A percentile compares a stretch with the other conserved stretches of the same genome.
Conservation (phyloP, 2,113 vertebrate species). For the Meles meles region DNA sequence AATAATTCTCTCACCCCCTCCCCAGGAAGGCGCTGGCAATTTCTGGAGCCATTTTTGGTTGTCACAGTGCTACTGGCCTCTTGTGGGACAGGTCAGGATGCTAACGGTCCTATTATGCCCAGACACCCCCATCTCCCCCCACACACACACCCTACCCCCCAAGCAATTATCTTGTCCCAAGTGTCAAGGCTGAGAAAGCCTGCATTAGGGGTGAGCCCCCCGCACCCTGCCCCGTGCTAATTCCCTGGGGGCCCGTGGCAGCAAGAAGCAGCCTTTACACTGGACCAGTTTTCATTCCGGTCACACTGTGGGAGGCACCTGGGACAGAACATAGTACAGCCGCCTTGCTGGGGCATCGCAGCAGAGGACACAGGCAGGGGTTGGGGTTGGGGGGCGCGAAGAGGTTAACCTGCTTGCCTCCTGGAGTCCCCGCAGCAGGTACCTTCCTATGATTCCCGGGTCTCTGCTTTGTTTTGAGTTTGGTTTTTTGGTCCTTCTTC, state of each 20-base stretch:
- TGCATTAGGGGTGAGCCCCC: too few species aligned
- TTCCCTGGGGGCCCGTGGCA: fast-evolving
- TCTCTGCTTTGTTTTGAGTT: background rate
- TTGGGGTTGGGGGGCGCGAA: background rate
- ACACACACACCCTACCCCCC: too few species aligned
- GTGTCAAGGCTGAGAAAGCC: background rate
- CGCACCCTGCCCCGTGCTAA: fast-evolving
- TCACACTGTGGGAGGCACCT: fast-evolving
- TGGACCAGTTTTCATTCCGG: too few species aligned
- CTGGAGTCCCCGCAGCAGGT: fast-evolving
- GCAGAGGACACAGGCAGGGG: too few species aligned
- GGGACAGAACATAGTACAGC: background rate
- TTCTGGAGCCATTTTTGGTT: background rate
- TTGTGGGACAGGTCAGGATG: background rate
- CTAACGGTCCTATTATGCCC: background rate
- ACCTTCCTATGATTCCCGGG: background rate
- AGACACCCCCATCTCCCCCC: background rate
- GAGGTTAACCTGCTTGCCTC: background rate
- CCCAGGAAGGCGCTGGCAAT: background rate
- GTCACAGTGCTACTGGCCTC: background rate
- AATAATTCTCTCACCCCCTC: fast-evolving
- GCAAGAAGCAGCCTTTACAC: background rate
- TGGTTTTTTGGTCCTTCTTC: background rate
- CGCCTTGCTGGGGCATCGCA: fast-evolving
- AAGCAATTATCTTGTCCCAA: background rate